Conservation (phyloP, 2,113 vertebrate genomes). For the Brachirus orientalis region DNA sequence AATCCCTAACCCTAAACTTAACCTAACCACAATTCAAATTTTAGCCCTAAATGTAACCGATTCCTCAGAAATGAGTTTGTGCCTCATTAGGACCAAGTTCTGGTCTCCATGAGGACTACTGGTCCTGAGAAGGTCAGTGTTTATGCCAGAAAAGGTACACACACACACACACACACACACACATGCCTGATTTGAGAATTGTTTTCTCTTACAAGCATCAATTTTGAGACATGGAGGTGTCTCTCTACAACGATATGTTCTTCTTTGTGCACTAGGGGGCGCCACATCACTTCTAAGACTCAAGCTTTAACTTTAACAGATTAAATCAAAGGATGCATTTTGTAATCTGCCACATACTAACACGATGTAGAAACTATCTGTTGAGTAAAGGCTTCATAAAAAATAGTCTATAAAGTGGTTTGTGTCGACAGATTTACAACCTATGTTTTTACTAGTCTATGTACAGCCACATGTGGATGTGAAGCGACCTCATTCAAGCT, state of each 20-base stretch:
- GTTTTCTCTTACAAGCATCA: conserved; percentile 19
- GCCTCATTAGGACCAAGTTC: no score
- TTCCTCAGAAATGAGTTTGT: no score
- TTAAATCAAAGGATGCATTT: neutral
- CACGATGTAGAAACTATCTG: conserved; percentile 13
- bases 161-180: neutral
- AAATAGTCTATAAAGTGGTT: conserved; percentile 33
- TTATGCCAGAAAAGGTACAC: neutral
- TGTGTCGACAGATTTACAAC: conserved; percentile 32
- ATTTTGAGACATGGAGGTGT: neutral
- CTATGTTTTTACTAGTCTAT: conserved; percentile 17
- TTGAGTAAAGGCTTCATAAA: conserved; percentile 1
- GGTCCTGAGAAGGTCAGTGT: no score
- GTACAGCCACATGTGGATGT: conserved; percentile 23
- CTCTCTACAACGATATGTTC: neutral
- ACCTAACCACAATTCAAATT: no score
- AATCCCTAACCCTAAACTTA: no score
- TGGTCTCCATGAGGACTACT: no score
- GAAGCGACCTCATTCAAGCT: conserved; percentile 7
- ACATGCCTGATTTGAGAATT: no score
- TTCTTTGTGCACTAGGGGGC: conserved; percentile 53
- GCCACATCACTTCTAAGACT: conserved; percentile 9
- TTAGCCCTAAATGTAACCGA: no score
- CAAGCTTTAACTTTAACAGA: neutral
- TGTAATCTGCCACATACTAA: neutral